Percentiles rank a stretch among this genome's conserved stretches.
These are phyloP conservation scores for Dasysyrphus albostriatus DNA, from an alignment of 2,888 invertebrate genomes.

Conservation along the genomic window DNA sequence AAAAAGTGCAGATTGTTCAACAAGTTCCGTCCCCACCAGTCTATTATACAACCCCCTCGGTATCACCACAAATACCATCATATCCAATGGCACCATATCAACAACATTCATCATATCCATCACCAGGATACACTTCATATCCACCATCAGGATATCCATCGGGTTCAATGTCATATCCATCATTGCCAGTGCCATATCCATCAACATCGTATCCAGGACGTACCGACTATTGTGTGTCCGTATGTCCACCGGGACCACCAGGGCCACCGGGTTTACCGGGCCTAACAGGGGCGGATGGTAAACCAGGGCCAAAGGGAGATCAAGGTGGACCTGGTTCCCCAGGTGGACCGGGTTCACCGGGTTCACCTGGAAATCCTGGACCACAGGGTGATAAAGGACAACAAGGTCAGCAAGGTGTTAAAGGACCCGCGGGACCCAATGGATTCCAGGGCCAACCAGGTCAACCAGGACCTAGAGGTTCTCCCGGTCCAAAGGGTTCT, in stretches of 20 bases:
- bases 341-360: neutral
- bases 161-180: too few relatives aligned
- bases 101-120: too few relatives aligned
- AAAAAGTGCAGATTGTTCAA: too few relatives aligned
- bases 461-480: too few relatives aligned
- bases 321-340: neutral
- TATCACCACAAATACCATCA: neutral
- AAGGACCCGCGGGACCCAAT: too few relatives aligned
- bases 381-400: neutral
- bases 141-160: too few relatives aligned
- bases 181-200: neutral
- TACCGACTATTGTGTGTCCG: neutral
- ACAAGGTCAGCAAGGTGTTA: too few relatives aligned
- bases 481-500: too few relatives aligned
- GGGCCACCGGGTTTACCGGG: neutral
- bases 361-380: neutral
- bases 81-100: too few relatives aligned
- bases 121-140: too few relatives aligned
- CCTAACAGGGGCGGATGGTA: neutral
- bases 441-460: too few relatives aligned
- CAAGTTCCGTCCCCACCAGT: neutral
- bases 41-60: neutral
- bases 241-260: constrained; percentile 7
- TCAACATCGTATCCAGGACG: neutral
- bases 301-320: neutral